These are phyloP conservation scores for Dreissena polymorpha DNA, from an alignment of 1,140 invertebrate genomes.

Conservation along the genomic window DNA sequence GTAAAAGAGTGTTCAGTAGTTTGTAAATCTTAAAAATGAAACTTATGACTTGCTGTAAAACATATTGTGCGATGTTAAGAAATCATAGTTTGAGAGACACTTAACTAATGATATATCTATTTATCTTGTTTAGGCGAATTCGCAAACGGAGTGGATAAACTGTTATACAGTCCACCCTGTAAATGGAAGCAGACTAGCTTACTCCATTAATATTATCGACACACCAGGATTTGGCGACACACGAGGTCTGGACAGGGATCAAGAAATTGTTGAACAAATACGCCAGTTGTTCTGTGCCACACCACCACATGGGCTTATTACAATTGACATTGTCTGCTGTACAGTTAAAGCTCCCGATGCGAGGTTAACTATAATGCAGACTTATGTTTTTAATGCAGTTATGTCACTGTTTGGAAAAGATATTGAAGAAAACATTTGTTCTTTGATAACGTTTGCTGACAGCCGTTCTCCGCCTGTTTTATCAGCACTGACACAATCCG, in stretches of 20 bases:
- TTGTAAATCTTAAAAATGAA: background rate
- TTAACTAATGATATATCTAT: background rate
- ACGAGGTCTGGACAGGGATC: slow-evolving; percentile 45
- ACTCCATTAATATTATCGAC: slow-evolving; percentile 47
- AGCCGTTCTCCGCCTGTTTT: slow-evolving; percentile 49
- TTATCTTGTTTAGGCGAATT: slow-evolving; percentile 6
- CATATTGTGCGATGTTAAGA: background rate
- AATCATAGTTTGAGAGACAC: background rate
- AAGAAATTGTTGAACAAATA: slow-evolving; percentile 46
- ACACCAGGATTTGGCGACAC: slow-evolving; percentile 53
- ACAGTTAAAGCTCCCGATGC: slow-evolving; percentile 9
- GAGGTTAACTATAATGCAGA: slow-evolving; percentile 24
- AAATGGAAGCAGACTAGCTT: slow-evolving; percentile 21
- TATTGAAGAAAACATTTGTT: slow-evolving; percentile 60
- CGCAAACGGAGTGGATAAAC: slow-evolving; percentile 45
- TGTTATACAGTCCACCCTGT: slow-evolving; percentile 24
- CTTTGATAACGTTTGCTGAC: slow-evolving; percentile 60
- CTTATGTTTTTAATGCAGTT: slow-evolving; percentile 58
- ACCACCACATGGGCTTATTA: slow-evolving; percentile 27
- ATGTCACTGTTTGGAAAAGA: slow-evolving; percentile 62
- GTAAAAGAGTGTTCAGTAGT: background rate
- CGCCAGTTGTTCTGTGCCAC: slow-evolving; percentile 30
- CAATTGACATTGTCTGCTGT: slow-evolving; percentile 53
- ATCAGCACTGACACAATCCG: slow-evolving; percentile 43
- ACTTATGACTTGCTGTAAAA: background rate